phyloP scores from a whole-genome alignment of 2,113 vertebrate genomes.

The Lophura nycthemera region DNA sequence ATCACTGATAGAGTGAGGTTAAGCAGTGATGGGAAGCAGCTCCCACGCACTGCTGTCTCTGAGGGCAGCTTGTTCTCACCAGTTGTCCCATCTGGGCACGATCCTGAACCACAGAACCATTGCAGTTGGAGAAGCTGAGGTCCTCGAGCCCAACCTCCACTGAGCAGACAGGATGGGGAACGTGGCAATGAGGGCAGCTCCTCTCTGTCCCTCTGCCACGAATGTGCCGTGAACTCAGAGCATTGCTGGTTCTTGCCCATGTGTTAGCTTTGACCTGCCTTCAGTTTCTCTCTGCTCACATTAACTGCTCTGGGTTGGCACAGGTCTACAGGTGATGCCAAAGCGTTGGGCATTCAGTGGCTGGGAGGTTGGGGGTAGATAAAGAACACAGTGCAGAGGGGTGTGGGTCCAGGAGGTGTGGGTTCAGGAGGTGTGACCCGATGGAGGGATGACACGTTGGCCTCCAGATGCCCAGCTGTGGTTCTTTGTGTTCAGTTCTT shows the following conservation, averaged over 20 bases:
- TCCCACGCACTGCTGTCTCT: too few species aligned
- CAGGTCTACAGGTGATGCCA: not conserved
- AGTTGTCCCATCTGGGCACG: not conserved
- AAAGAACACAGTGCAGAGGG: accelerated
- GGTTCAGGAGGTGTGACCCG: accelerated
- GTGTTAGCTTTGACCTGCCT: not conserved
- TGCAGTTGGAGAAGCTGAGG: too few species aligned
- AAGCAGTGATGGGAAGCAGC: too few species aligned
- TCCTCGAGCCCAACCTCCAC: not conserved
- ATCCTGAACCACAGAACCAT: too few species aligned
- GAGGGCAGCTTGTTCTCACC: not conserved
- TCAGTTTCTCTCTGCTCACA: not conserved
- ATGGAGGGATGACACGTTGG: accelerated
- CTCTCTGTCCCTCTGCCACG: not conserved
- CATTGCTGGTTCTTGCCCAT: not conserved
- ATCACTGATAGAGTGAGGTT: not conserved
- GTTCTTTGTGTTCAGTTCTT: not conserved
- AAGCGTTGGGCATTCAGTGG: accelerated
- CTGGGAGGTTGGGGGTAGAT: not conserved
- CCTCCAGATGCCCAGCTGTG: accelerated
- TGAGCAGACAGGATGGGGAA: not conserved
- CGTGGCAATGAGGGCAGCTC: accelerated
- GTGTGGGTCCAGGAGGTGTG: not conserved
- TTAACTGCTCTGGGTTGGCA: not conserved
- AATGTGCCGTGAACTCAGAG: not conserved